These are phyloP conservation scores for Acanthosepion lycidas DNA, from an alignment of 2,888 invertebrate species.

Conservation along the genomic window DNA sequence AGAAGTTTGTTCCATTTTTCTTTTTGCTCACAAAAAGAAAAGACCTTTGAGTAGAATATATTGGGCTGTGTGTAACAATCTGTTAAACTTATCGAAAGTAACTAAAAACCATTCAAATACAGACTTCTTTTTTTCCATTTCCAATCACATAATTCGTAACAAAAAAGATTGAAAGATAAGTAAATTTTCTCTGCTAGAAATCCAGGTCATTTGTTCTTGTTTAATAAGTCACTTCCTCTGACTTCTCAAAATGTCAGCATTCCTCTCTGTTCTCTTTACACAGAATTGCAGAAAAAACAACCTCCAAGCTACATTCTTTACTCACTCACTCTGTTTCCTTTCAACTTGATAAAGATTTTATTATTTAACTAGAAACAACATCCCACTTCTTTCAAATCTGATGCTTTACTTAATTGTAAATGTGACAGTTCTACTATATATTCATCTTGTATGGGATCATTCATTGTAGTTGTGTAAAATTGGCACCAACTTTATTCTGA, in stretches of 20 bases:
- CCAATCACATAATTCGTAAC: not conserved
- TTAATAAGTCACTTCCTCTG: not conserved
- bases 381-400: not conserved
- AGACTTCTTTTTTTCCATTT: not conserved
- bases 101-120: too few relatives aligned
- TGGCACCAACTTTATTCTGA: not conserved
- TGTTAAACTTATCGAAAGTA: not conserved
- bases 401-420: not conserved
- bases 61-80: not conserved
- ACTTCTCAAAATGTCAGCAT: constrained; percentile 20
- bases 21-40: too few relatives aligned
- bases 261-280: not conserved
- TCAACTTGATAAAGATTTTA: not conserved
- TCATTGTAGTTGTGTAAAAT: not conserved
- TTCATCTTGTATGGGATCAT: not conserved
- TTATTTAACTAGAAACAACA: not conserved
- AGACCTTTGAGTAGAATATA: too few relatives aligned
- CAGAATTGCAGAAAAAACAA: not conserved
- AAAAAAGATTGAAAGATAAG: not conserved
- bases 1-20: not conserved
- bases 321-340: not conserved
- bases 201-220: not conserved
- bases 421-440: not conserved
- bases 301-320: not conserved
- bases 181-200: not conserved